Conservation (phyloP, 2,113 vertebrate genomes). For the Callipepla squamata region DNA sequence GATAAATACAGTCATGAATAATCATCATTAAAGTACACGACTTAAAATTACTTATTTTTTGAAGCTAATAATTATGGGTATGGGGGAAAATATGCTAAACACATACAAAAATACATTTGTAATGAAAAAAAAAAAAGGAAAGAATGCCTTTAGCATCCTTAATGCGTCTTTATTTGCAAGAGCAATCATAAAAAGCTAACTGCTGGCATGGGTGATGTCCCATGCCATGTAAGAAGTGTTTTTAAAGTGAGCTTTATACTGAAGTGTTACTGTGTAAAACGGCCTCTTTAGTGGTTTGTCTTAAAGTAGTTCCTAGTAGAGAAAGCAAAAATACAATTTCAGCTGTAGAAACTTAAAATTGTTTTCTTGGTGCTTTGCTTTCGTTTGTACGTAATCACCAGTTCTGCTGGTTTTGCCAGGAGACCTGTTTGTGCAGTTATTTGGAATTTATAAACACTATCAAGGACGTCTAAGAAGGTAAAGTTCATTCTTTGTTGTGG, state of each 20-base stretch:
- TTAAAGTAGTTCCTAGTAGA: background rate
- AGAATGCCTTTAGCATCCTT: conserved; percentile 16
- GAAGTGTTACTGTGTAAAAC: conserved; percentile 1
- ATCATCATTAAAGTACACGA: conserved; percentile 46
- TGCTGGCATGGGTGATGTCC: background rate
- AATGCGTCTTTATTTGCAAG: conserved; percentile 11
- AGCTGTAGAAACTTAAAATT: background rate
- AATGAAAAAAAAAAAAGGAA: conserved; percentile 8
- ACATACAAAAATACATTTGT: conserved; percentile 50
- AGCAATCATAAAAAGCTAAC: background rate
- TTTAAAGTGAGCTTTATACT: background rate
- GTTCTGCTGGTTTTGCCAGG: background rate
- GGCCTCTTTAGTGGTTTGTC: background rate
- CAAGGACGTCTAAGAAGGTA: background rate
- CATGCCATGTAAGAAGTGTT: background rate
- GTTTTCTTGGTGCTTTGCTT: background rate
- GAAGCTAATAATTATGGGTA: background rate
- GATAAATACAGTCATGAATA: conserved; percentile 53
- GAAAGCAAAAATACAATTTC: background rate
- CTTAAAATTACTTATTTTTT: conserved; percentile 27
- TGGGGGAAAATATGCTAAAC: background rate
- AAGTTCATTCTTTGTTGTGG: background rate
- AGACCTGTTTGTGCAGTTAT: background rate
- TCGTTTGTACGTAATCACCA: background rate
- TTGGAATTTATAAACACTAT: background rate